phyloP scores from a whole-genome alignment of 2,888 invertebrate species.

The Tetramorium bicarinatum region DNA sequence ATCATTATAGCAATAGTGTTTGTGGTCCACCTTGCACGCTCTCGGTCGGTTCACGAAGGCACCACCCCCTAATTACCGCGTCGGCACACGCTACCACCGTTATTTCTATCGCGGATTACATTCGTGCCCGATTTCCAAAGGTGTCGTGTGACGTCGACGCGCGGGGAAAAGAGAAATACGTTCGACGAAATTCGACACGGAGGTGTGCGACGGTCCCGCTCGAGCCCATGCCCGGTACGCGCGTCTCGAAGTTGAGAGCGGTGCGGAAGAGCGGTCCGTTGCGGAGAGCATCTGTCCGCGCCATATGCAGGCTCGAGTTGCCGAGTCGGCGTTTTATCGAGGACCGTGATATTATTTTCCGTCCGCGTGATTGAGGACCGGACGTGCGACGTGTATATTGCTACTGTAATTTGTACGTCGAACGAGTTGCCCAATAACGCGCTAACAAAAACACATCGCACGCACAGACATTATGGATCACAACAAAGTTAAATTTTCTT shows the following conservation, averaged over 20 bases:
- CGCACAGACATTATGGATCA: neutral
- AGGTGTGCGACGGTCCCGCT: slow-evolving; percentile 54
- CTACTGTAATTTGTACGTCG: slow-evolving; percentile 35
- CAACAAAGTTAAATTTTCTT: neutral
- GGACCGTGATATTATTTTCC: slow-evolving; percentile 37
- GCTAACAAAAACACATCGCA: neutral
- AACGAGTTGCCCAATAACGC: neutral
- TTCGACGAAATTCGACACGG: slow-evolving; percentile 54
- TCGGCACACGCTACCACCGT: slow-evolving; percentile 53
- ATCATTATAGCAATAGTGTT: slow-evolving; percentile 67
- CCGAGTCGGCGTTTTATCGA: slow-evolving; percentile 45
- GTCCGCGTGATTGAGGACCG: slow-evolving; percentile 20
- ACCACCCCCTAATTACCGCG: slow-evolving; percentile 76
- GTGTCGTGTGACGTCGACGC: slow-evolving; percentile 72
- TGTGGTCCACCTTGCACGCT: slow-evolving; percentile 74
- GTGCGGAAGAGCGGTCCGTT: slow-evolving; percentile 53
- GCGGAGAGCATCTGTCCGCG: slow-evolving; percentile 69
- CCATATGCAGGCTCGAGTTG: slow-evolving; percentile 71
- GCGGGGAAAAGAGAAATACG: slow-evolving; percentile 44
- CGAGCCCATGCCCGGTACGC: slow-evolving; percentile 40
- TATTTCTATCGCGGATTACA: slow-evolving; percentile 66
- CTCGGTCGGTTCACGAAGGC: slow-evolving; percentile 67
- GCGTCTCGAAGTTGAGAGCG: slow-evolving; percentile 44
- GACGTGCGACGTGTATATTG: neutral
- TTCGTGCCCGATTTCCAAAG: slow-evolving; percentile 63